Conservation (phyloP, 2,797 vertebrate genomes). For the Parauchenoglanis punctatus region DNA sequence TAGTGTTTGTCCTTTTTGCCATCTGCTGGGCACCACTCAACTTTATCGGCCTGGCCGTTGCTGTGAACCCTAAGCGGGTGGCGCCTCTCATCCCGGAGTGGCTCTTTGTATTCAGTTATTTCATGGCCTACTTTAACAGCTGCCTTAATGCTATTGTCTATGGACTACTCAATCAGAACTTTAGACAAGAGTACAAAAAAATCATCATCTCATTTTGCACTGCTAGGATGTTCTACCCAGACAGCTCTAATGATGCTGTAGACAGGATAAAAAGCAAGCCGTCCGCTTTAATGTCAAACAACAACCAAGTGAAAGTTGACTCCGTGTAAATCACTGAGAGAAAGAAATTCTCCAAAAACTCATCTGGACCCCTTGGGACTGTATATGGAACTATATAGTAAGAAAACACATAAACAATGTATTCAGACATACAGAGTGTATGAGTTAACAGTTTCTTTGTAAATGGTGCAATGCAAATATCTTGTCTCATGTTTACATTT, state of each 20-base stretch:
- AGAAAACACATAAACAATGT: conserved; percentile 18
- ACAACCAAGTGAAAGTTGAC: conserved; percentile 80
- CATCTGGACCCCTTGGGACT: conserved; percentile 33
- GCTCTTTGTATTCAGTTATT: conserved; percentile 85
- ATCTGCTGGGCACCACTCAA: conserved; percentile 86
- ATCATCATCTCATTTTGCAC: conserved; percentile 79
- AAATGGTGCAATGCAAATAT: conserved; percentile 40
- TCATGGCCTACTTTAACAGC: conserved; percentile 87
- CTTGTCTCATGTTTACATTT: conserved; percentile 53
- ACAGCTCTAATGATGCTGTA: conserved; percentile 77
- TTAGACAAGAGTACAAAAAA: conserved; percentile 82
- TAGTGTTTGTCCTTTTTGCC: conserved; percentile 84
- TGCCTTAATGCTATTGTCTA: conserved; percentile 87
- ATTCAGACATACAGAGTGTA: conserved; percentile 30
- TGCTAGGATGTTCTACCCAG: conserved; percentile 74
- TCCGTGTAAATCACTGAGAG: conserved; percentile 71
- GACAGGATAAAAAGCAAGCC: conserved; percentile 79
- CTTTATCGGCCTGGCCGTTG: conserved; percentile 82
- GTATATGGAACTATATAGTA: conserved; percentile 11
- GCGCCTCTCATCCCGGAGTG: conserved; percentile 81
- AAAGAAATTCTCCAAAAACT: conserved; percentile 44
- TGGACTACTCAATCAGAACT: conserved; percentile 84
- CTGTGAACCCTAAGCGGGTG: conserved; percentile 71
- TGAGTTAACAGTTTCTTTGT: conserved; percentile 4
- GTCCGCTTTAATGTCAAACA: conserved; percentile 76